Conservation (phyloP, 2,888 invertebrate genomes). For the Theodoxus fluviatilis region DNA sequence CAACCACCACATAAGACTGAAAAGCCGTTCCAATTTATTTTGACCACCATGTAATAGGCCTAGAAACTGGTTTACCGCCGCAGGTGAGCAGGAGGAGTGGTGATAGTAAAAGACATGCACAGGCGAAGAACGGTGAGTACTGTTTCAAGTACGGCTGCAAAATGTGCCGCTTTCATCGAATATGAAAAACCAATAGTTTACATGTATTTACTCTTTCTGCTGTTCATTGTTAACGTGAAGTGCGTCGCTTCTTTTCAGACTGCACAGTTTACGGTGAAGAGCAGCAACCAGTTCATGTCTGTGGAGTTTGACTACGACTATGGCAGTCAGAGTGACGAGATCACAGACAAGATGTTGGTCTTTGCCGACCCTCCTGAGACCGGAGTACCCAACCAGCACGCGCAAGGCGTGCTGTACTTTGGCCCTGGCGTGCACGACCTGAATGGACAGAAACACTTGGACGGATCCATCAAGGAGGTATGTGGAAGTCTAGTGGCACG, state of each 20-base stretch:
- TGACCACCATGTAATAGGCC: too few relatives aligned
- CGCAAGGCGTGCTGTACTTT: slow-evolving; percentile 26
- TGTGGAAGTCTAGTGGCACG: slow-evolving; percentile 24
- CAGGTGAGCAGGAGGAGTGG: too few relatives aligned
- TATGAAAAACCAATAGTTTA: too few relatives aligned
- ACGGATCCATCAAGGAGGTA: slow-evolving; percentile 22
- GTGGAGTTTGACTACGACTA: slow-evolving; percentile 33
- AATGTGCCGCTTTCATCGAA: too few relatives aligned
- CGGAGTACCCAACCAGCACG: slow-evolving; percentile 21
- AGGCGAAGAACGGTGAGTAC: too few relatives aligned
- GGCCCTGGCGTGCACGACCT: slow-evolving; percentile 26
- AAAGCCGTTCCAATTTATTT: too few relatives aligned
- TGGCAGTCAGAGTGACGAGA: slow-evolving; percentile 19
- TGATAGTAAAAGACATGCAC: too few relatives aligned
- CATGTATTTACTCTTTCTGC: background rate
- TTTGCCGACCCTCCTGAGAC: slow-evolving; percentile 32
- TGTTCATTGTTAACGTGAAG: too few relatives aligned
- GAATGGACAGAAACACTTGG: slow-evolving; percentile 25
- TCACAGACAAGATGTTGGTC: slow-evolving; percentile 29
- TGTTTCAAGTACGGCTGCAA: too few relatives aligned
- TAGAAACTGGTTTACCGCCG: too few relatives aligned
- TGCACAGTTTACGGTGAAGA: slow-evolving; percentile 25
- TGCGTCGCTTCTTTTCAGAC: too few relatives aligned
- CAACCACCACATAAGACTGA: too few relatives aligned
- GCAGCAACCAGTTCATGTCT: slow-evolving; percentile 29